A percentile compares a stretch with the other conserved stretches of the same genome.
Evolutionary conservation across 2,888 invertebrate species (phyloP).

Genomic region (Brachyopa scutellaris): DNA sequence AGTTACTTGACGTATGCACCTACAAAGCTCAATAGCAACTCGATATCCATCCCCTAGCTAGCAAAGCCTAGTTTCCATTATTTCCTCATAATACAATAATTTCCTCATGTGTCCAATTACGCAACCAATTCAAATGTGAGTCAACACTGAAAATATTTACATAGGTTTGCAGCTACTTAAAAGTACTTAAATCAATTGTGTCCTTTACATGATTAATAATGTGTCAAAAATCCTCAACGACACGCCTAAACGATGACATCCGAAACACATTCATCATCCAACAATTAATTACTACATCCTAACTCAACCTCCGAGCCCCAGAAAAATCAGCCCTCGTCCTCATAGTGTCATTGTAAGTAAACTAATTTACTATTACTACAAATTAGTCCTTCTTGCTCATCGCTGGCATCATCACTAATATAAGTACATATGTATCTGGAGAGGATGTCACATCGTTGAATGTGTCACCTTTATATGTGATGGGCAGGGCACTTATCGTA

Average conservation of each 20-base stretch:
- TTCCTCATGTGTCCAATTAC: conserved; percentile 1
- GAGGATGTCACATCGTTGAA: not conserved
- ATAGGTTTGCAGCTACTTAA: no score
- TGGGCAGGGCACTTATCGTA: not conserved
- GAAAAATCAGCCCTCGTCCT: not conserved
- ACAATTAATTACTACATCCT: conserved; percentile 32
- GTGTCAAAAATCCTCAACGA: conserved; percentile 2
- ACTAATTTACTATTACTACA: conserved; percentile 33
- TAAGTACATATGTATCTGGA: not conserved
- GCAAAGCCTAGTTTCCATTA: no score
- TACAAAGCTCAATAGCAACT: no score
- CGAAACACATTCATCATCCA: conserved; percentile 22
- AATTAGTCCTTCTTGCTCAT: conserved; percentile 14
- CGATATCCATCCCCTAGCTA: no score
- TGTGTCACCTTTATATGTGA: not conserved
- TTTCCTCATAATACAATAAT: not conserved
- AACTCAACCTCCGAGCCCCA: not conserved
- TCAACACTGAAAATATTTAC: not conserved
- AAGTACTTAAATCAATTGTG: not conserved
- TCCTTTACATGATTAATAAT: conserved; percentile 7
- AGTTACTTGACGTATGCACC: no score
- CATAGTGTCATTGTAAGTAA: conserved; percentile 17
- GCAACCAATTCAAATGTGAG: not conserved
- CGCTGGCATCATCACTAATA: not conserved
- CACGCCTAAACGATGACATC: not conserved